Evolutionary conservation across 2,113 vertebrate genomes (phyloP).

Genomic region (Burhinus oedicnemus): DNA sequence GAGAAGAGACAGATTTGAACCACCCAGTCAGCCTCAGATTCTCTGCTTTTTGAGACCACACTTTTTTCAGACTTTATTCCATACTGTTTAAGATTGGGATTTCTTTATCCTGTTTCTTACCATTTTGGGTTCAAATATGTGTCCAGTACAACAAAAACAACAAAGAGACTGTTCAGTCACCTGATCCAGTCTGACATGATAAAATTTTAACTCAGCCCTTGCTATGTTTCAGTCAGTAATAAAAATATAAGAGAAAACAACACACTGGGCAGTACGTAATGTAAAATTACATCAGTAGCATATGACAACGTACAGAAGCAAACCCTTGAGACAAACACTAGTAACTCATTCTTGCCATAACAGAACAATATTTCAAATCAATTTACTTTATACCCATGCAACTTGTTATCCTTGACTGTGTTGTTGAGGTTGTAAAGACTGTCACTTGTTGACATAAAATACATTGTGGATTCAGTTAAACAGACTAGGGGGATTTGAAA

Average conservation of each 20-base stretch:
- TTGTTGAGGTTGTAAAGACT: slow-evolving; percentile 19
- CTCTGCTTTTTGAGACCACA: neutral
- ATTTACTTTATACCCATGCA: neutral
- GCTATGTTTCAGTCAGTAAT: neutral
- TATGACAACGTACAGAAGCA: neutral
- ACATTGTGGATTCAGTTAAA: slow-evolving; percentile 40
- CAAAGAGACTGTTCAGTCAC: neutral
- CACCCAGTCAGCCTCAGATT: neutral
- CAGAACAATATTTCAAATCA: slow-evolving; percentile 12
- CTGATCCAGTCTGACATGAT: neutral
- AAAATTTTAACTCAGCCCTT: neutral
- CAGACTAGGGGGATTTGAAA: slow-evolving; percentile 57
- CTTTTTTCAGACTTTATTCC: neutral
- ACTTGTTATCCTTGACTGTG: neutral
- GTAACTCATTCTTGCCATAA: neutral
- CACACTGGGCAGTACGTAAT: neutral
- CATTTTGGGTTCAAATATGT: neutral
- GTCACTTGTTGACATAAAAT: slow-evolving; percentile 48
- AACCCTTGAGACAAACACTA: slow-evolving; percentile 11
- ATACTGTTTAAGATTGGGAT: neutral
- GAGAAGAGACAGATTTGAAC: neutral
- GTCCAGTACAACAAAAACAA: neutral
- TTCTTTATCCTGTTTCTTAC: neutral
- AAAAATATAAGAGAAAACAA: neutral
- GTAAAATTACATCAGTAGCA: neutral